Evolutionary conservation across 2,888 invertebrate genomes (phyloP), one percentile per base, ranked within the genome.

Genomic region (Apeira syringaria): DNA sequence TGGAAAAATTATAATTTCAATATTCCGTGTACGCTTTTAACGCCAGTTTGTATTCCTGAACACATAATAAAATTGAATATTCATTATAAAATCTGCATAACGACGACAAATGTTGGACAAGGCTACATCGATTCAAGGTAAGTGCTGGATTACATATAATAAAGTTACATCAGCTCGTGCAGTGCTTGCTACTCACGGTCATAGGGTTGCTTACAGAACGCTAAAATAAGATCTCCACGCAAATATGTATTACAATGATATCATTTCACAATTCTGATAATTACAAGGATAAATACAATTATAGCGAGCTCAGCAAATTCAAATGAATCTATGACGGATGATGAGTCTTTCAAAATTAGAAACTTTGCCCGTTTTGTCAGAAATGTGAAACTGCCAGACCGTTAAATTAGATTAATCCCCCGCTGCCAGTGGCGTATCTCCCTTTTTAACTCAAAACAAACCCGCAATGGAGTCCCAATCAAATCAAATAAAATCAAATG

Each of bases 161-260:
- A 11, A 22, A n/a, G 29, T 8, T 37, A 58, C 15, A 15, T 20
- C 3, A 26, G 45, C 47, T 55, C 56, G 70, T 76, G 76, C 78
- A 61, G 56, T 61, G 54, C 59, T 59, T 46, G 47, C 47, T 58
- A 49, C 53, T 37, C 33, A 47, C 52, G 48, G 41, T 33, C 31
- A 54, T 47, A 24, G 24, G 9, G 24, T 32, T 30, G 47, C 22
- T 55, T 9, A 55, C 35, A 37, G 34, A 46, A 50, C 53, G 73
- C 82, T 72, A 68, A 50, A 84, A 81, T 77, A 83, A 82, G 83
- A 84, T 83, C 81, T 82, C 77, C 58, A 34, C 25, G 29, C 11
- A 13, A 22, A 31, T n/a, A 18, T 1, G 7, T 9, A 8, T 24
- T 24, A 24, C 15, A 15, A 15, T 15, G 15, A 27, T 24, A 15